Conservation (phyloP, 92 coral and sea anemone genomes). For the Zoanthus sociatus region DNA sequence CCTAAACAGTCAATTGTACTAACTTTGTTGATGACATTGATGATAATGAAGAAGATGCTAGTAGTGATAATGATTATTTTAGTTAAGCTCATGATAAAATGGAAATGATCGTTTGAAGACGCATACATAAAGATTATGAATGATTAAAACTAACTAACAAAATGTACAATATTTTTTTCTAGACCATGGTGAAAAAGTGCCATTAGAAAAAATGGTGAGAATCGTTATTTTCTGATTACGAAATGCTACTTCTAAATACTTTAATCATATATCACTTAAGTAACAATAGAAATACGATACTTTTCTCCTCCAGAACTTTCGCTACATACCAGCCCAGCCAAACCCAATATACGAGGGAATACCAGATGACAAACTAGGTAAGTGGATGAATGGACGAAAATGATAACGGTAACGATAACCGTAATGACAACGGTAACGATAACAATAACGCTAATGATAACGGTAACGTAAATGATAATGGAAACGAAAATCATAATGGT, state of each 20-base stretch:
- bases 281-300: neutral
- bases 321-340: constrained; percentile 38
- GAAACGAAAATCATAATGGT: too few species aligned
- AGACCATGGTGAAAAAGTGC: constrained; percentile 15
- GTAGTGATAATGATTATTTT: too few species aligned
- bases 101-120: too few species aligned
- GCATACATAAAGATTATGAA: neutral
- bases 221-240: neutral
- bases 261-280: too few species aligned
- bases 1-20: too few species aligned
- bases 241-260: neutral
- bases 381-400: neutral
- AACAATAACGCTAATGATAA: too few species aligned
- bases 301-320: constrained; percentile 34
- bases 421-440: too few species aligned
- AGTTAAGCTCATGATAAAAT: too few species aligned
- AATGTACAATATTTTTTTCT: neutral
- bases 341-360: constrained; percentile 38
- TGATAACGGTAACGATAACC: too few species aligned
- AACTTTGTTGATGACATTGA: too few species aligned
- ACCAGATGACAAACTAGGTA: neutral
- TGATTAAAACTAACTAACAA: neutral
- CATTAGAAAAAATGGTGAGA: constrained; percentile 13
- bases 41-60: too few species aligned
- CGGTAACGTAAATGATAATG: neutral